phyloP scores from a whole-genome alignment of 2,113 vertebrate genomes.

The mouse (Mus musculus) region GRCm39 chr8:98320001-98320500 shows the following conservation, averaged over 20 bases:
- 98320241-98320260: neutral
- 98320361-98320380: slow-evolving; percentile 57
- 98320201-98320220: neutral
- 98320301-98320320: neutral
- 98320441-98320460: slow-evolving; percentile 46
- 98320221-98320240: neutral
- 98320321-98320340: slow-evolving; percentile 29
- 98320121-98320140: neutral
- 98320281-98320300: neutral
- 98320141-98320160: neutral
- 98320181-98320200: neutral
- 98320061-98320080: too few species aligned
- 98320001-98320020: neutral
- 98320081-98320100: too few species aligned
- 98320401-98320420: slow-evolving; percentile 58
- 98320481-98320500: slow-evolving; percentile 9
- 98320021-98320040: neutral
- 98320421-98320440: neutral
- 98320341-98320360: slow-evolving; percentile 29
- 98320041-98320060: neutral
- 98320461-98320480: slow-evolving; percentile 18
- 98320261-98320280: neutral
- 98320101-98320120: too few species aligned
- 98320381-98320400: slow-evolving; percentile 31
- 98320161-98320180: neutral